Percentiles rank a stretch among this genome's conserved stretches.
phyloP scores from a whole-genome alignment of 2,113 vertebrate species.

The Seriola dumerili region DNA sequence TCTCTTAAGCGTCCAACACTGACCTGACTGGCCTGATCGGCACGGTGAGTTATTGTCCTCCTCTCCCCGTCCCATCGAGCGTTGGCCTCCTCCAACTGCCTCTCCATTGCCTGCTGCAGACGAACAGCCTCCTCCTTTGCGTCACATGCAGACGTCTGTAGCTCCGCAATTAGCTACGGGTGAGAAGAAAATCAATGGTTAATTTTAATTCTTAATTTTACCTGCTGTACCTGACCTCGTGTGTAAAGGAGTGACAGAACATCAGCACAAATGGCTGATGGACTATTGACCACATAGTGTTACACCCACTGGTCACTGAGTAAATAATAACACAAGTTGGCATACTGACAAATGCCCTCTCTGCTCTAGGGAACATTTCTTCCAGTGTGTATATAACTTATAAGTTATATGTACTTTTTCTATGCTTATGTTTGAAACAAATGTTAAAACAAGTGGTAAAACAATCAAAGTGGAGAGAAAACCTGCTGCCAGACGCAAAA shows the following conservation, averaged over 20 bases:
- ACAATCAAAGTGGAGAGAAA: slow-evolving; percentile 33
- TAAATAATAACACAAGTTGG: background rate
- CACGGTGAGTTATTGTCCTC: slow-evolving; percentile 84
- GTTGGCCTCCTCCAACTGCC: slow-evolving; percentile 84
- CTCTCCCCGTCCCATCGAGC: slow-evolving; percentile 89
- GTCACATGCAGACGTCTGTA: slow-evolving; percentile 85
- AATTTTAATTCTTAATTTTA: background rate
- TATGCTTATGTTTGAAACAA: slow-evolving; percentile 6
- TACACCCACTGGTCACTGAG: background rate
- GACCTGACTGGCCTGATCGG: slow-evolving; percentile 90
- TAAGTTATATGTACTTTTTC: background rate
- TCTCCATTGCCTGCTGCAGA: slow-evolving; percentile 85
- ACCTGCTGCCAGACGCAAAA: slow-evolving; percentile 43
- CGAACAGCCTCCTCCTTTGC: slow-evolving; percentile 86
- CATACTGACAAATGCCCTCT: background rate
- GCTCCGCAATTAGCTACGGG: slow-evolving; percentile 89
- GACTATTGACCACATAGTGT: too few relatives aligned
- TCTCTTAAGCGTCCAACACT: slow-evolving; percentile 24
- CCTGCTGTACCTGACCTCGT: background rate
- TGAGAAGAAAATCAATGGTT: background rate
- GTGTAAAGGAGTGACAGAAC: slow-evolving; percentile 8
- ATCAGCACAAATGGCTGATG: background rate
- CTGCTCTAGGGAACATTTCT: background rate
- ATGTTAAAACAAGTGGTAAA: background rate
- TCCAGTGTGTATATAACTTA: background rate